phyloP scores from a whole-genome alignment of 2,888 invertebrate species.

The Ceraclea dissimilis region DNA sequence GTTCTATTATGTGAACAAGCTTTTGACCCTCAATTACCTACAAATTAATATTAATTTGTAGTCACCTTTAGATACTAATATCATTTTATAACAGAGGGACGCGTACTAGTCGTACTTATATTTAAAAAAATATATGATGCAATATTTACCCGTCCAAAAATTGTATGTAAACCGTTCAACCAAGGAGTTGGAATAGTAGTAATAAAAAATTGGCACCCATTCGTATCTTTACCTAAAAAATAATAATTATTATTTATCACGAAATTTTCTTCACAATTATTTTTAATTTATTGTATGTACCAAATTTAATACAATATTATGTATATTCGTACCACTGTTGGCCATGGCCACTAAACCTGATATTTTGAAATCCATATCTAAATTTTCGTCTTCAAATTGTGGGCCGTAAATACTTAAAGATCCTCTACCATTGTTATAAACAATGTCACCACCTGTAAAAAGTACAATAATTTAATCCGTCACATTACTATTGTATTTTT shows the following conservation, averaged over 20 bases:
- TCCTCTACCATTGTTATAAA: conserved; percentile 74
- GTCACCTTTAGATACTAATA: not conserved
- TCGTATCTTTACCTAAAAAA: conserved; percentile 68
- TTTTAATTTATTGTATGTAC: too few species aligned
- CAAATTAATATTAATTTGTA: conserved; percentile 22
- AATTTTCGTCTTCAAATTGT: conserved; percentile 80
- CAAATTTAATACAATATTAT: not conserved
- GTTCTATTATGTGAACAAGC: conserved; percentile 75
- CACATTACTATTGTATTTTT: too few species aligned
- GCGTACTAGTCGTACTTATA: too few species aligned
- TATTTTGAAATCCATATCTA: conserved; percentile 68
- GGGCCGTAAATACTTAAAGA: conserved; percentile 80
- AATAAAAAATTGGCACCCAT: conserved; percentile 93
- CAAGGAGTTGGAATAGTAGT: conserved; percentile 82
- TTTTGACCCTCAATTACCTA: conserved; percentile 76
- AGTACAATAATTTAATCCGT: not conserved
- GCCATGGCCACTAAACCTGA: conserved; percentile 91
- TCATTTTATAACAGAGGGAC: not conserved
- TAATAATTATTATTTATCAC: not conserved
- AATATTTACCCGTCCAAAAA: conserved; percentile 72
- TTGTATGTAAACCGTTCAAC: conserved; percentile 83
- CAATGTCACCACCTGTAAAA: conserved; percentile 71
- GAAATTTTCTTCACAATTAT: not conserved
- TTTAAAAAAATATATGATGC: not conserved
- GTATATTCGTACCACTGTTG: conserved; percentile 53